phyloP scores from a whole-genome alignment of 1,140 invertebrate genomes.

The Stegodyphus mimosarum region DNA sequence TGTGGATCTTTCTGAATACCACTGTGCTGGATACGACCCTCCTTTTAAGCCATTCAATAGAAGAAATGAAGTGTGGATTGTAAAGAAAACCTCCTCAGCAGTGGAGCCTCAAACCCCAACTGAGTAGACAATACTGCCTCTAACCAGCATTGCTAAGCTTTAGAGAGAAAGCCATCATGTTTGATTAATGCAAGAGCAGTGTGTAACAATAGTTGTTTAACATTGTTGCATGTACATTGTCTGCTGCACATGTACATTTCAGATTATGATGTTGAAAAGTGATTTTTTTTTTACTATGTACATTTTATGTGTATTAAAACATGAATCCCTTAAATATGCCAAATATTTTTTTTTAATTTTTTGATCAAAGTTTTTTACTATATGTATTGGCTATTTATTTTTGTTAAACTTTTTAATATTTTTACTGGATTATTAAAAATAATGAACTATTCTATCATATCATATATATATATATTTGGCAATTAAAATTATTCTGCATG shows the following conservation, averaged over 20 bases:
- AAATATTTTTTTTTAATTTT: constrained; percentile 47
- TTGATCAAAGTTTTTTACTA: background rate
- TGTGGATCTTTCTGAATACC: constrained; percentile 55
- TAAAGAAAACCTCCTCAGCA: constrained; percentile 60
- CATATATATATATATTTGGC: background rate
- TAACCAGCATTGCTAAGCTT: constrained; percentile 13
- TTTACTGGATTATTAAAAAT: background rate
- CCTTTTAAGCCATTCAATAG: constrained; percentile 66
- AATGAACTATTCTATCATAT: background rate
- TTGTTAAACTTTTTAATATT: constrained; percentile 11
- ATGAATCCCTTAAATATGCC: constrained; percentile 16
- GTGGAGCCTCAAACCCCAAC: constrained; percentile 43
- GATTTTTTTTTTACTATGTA: constrained; percentile 8
- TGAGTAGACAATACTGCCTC: constrained; percentile 24
- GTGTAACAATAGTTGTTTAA: constrained; percentile 46
- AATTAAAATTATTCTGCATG: background rate
- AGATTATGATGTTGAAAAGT: constrained; percentile 23
- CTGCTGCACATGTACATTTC: constrained; percentile 45
- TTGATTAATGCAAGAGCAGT: constrained; percentile 46
- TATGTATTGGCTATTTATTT: background rate
- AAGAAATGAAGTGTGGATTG: constrained; percentile 66
- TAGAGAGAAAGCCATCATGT: constrained; percentile 16
- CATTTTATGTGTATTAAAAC: constrained; percentile 4
- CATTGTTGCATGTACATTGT: constrained; percentile 57
- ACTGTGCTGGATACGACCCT: constrained; percentile 65